phyloP scores from a whole-genome alignment of 2,888 invertebrate genomes.

The Drosophila fungiperda region DNA sequence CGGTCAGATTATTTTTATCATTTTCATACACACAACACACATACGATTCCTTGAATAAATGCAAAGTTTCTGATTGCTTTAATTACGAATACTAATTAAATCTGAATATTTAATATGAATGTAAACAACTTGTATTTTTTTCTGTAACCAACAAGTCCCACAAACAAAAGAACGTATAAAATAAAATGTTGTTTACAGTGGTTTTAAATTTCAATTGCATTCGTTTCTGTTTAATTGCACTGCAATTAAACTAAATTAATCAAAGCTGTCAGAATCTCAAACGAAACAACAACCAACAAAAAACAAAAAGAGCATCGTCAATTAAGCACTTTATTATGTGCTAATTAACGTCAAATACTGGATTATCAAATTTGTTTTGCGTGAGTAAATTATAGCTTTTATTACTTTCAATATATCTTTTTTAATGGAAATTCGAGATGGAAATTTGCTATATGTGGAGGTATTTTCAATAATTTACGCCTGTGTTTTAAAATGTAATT shows the following conservation, averaged over 20 bases:
- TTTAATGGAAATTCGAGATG: background rate
- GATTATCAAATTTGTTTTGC: slow-evolving; percentile 8
- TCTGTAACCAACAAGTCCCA: slow-evolving; percentile 1
- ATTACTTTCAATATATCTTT: background rate
- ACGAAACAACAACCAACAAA: background rate
- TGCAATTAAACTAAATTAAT: slow-evolving; percentile 57
- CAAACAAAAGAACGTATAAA: background rate
- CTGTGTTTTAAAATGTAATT: background rate
- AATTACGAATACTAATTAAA: slow-evolving; percentile 66
- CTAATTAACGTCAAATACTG: slow-evolving; percentile 32
- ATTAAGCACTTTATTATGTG: slow-evolving; percentile 35
- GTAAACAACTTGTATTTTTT: background rate
- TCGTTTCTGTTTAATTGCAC: slow-evolving; percentile 62
- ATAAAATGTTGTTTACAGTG: slow-evolving; percentile 21
- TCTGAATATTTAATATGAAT: slow-evolving; percentile 21
- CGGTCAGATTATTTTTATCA: slow-evolving; percentile 15
- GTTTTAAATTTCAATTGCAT: slow-evolving; percentile 49
- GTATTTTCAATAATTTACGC: background rate
- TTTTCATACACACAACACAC: slow-evolving; percentile 1
- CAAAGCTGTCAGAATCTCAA: slow-evolving; percentile 17
- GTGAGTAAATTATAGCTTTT: background rate
- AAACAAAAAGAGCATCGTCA: slow-evolving; percentile 1
- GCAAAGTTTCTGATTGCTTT: slow-evolving; percentile 39
- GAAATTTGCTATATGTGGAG: background rate
- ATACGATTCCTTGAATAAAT: background rate